Percentiles rank a stretch among this genome's conserved stretches.
phyloP scores from a whole-genome alignment of 2,888 invertebrate species.

The Acrobasis suavella region DNA sequence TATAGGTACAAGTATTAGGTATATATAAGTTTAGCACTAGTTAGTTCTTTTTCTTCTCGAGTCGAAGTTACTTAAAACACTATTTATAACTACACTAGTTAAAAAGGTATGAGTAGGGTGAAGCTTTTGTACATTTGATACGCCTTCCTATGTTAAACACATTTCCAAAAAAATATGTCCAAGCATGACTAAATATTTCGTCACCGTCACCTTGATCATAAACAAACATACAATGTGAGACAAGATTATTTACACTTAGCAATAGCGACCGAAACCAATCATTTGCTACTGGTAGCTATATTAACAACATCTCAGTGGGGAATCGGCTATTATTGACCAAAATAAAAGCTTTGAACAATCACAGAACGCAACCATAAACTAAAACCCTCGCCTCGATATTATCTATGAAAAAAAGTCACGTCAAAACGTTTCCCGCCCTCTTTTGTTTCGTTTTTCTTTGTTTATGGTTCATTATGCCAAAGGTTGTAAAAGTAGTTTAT shows the following conservation, averaged over 20 bases:
- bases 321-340: constrained; percentile 48
- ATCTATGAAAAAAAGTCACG: constrained; percentile 41
- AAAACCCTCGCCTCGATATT: constrained; percentile 19
- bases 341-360: constrained; percentile 69
- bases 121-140: background rate
- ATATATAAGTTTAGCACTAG: too few relatives aligned
- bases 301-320: constrained; percentile 61
- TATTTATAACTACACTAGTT: too few relatives aligned
- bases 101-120: background rate
- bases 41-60: too few relatives aligned
- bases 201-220: constrained; percentile 48
- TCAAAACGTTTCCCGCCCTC: constrained; percentile 69
- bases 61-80: too few relatives aligned
- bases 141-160: background rate
- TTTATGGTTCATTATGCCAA: constrained; percentile 51
- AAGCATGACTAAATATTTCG: constrained; percentile 51
- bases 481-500: constrained; percentile 42
- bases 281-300: constrained; percentile 74
- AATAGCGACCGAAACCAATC: constrained; percentile 75
- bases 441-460: constrained; percentile 52
- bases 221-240: constrained; percentile 41
- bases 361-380: constrained; percentile 67
- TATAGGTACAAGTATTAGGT: too few relatives aligned
- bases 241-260: constrained; percentile 72
- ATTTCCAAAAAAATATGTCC: constrained; percentile 21